Conservation (phyloP, 1,140 invertebrate species). For the Hestina assimilis region DNA sequence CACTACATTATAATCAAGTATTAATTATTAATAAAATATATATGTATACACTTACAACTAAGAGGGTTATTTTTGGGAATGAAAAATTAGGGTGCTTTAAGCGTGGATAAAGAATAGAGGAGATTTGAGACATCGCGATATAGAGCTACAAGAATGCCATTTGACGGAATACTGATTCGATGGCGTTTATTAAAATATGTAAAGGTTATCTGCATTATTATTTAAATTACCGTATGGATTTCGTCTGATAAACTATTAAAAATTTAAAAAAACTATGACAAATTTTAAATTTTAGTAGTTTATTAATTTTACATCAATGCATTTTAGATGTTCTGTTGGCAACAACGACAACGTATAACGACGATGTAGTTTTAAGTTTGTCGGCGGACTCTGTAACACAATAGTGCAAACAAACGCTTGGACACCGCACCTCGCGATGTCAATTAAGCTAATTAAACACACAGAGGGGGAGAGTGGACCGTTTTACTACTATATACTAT, state of each 20-base stretch:
- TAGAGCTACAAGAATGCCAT: too few relatives aligned
- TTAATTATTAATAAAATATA: too few relatives aligned
- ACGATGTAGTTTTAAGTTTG: conserved; percentile 20
- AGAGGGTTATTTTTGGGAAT: too few relatives aligned
- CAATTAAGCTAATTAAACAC: conserved; percentile 78
- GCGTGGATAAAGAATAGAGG: too few relatives aligned
- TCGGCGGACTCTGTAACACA: conserved; percentile 53
- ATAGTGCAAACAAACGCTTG: conserved; percentile 75
- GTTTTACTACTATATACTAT: conserved; percentile 37
- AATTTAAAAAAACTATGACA: too few relatives aligned
- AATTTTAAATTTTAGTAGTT: neutral
- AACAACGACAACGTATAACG: conserved; percentile 21
- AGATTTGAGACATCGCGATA: too few relatives aligned
- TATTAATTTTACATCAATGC: too few relatives aligned
- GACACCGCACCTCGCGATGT: conserved; percentile 74
- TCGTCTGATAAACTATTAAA: neutral
- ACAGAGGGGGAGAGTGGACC: conserved; percentile 56
- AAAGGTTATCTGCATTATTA: too few relatives aligned
- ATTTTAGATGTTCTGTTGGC: conserved; percentile 3
- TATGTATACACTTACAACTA: too few relatives aligned
- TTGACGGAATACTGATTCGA: too few relatives aligned
- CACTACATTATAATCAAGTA: neutral
- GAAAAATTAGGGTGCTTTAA: too few relatives aligned
- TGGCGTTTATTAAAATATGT: too few relatives aligned
- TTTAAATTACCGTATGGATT: neutral